Evolutionary conservation across 2,888 invertebrate species (phyloP).

Genomic region (Sinopyrophorus schimmeli): DNA sequence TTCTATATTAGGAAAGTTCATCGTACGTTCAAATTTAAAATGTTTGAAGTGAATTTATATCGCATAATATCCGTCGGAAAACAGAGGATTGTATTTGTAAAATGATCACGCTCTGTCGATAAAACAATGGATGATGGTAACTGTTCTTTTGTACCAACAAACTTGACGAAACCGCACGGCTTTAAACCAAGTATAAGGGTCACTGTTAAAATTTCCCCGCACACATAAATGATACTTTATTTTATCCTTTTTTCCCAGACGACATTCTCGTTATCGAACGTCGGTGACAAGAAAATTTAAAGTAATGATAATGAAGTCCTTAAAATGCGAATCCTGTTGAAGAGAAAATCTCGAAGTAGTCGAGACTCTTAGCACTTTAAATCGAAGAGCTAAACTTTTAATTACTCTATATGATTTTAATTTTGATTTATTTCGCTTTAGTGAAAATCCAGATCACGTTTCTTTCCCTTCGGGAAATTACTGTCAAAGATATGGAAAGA

Average conservation of each 20-base stretch:
- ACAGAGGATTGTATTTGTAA: slow-evolving; percentile 9
- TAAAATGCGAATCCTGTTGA: slow-evolving; percentile 3
- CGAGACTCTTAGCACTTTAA: slow-evolving; percentile 1
- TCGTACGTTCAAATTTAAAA: too few species aligned
- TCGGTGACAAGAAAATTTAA: slow-evolving; percentile 4
- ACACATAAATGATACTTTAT: slow-evolving; percentile 3
- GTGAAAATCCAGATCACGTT: not conserved
- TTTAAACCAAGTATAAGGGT: not conserved
- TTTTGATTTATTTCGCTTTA: too few species aligned
- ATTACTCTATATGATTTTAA: too few species aligned
- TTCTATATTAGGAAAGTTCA: too few species aligned
- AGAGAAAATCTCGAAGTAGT: not conserved
- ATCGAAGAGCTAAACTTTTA: not conserved
- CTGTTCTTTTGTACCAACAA: slow-evolving; percentile 2
- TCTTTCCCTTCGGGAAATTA: slow-evolving; percentile 5
- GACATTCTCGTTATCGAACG: slow-evolving; percentile 1
- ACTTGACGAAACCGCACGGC: slow-evolving; percentile 7
- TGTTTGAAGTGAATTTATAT: not conserved
- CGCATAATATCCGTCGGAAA: too few species aligned
- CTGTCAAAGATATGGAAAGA: too few species aligned
- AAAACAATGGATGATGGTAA: slow-evolving; percentile 21
- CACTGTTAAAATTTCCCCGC: not conserved
- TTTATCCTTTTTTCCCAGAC: not conserved
- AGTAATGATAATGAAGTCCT: slow-evolving; percentile 7
- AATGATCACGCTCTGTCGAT: slow-evolving; percentile 17